Evolutionary conservation across 2,113 vertebrate genomes (phyloP), one percentile per base, ranked within the genome.

Genomic region (Antigone vipio): DNA sequence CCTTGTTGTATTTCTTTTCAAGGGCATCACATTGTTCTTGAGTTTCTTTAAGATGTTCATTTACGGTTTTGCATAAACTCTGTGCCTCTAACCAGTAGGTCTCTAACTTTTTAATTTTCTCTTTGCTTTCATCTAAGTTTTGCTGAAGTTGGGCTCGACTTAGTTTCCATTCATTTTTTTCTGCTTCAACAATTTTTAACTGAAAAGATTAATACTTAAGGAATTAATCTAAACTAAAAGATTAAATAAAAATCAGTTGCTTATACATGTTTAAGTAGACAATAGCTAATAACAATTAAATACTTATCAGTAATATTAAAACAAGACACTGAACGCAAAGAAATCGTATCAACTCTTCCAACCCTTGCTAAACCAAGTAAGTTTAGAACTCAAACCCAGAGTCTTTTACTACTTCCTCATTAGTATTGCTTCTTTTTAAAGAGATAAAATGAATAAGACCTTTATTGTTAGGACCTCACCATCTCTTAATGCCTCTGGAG

Each of bases 1-100:
- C 99, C 93, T 99, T 99, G 97, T 85, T 98, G 96, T 99, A 99
- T 96, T 99, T 99, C 96, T 99, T 99, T 96, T 99, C 99, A 97
- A 99, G 96, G 8, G 97, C 97, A 93, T 99, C 99, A 68, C 98
- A 98, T 91, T 99, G 99, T 78, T 98, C 96, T 94, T 99, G 99
- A 49, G 98, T 98, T 95, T 99, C 99, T 45, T 98, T 97, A 91
- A 99, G 98, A 79, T 98, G 98, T 47, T 99, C 98, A 34, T 99
- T 99, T 76, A 99, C 98, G 34, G 97, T 98, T 98, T 99, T 99
- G 93, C 99, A 99, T 89, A 99, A 98, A 60, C 96, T 97, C 96
- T 99, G 99, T 78, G 99, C 98, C 93, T 99, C 99, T 95, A 99
- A 97, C 99, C 99, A 99, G 95, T 98, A 99, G 69, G 97, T 98